phyloP scores from a whole-genome alignment of 2,797 vertebrate genomes.

The Phrynocephalus vlangalii region DNA sequence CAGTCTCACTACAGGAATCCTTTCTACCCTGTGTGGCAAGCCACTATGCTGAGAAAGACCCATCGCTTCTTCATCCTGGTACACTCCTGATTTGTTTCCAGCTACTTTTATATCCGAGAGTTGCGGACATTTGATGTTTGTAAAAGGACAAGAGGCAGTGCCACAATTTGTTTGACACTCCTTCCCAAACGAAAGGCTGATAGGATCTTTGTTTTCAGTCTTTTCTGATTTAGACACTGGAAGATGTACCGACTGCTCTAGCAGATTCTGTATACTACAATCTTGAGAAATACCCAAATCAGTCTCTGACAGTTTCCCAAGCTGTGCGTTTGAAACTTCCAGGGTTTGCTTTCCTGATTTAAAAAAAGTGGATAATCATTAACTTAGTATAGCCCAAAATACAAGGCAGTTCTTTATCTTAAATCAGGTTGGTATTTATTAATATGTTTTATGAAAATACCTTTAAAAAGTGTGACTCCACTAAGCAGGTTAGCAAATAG shows the following conservation, averaged over 20 bases:
- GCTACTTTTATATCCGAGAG: constrained; percentile 48
- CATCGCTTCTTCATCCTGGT: constrained; percentile 49
- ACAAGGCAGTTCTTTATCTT: not conserved
- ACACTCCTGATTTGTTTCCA: constrained; percentile 55
- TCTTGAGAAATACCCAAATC: constrained; percentile 45
- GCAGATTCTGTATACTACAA: constrained; percentile 51
- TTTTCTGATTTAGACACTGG: constrained; percentile 50
- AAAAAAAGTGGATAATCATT: constrained; percentile 52
- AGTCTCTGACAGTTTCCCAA: constrained; percentile 60
- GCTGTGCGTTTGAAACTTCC: constrained; percentile 20
- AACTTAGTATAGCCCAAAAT: not conserved
- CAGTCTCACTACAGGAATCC: constrained; percentile 68
- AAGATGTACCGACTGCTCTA: constrained; percentile 54
- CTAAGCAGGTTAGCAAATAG: not conserved
- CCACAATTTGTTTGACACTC: constrained; percentile 40
- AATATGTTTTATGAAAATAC: not conserved
- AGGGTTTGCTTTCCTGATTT: constrained; percentile 63
- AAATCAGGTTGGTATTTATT: not conserved
- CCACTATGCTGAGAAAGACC: constrained; percentile 28
- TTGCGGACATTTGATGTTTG: constrained; percentile 50
- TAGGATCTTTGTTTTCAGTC: constrained; percentile 50
- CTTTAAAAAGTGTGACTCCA: not conserved
- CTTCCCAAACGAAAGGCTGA: constrained; percentile 46
- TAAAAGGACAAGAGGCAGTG: constrained; percentile 33
- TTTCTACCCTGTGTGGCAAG: constrained; percentile 56